phyloP scores from a whole-genome alignment of 1,140 invertebrate genomes.

The Diachasmimorpha longicaudata region DNA sequence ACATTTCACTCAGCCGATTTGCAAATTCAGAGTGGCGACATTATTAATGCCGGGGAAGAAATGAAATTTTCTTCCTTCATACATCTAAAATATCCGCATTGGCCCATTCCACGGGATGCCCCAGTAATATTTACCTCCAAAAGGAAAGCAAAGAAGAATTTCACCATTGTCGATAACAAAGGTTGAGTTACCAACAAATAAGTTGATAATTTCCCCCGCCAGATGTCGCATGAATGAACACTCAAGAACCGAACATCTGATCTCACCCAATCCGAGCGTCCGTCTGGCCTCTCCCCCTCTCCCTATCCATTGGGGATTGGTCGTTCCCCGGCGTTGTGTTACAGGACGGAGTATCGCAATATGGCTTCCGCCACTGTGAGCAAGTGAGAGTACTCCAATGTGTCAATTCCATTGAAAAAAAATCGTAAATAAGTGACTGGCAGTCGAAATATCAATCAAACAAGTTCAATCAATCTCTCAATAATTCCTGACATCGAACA shows the following conservation, averaged over 20 bases:
- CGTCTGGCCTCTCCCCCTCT: slow-evolving; percentile 16
- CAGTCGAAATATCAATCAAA: neutral
- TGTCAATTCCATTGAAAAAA: slow-evolving; percentile 33
- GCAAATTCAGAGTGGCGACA: too few relatives aligned
- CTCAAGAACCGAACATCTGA: too few relatives aligned
- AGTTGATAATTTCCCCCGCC: neutral
- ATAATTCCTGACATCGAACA: too few relatives aligned
- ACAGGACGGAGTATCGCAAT: slow-evolving; percentile 49
- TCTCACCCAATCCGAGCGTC: neutral
- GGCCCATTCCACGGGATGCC: neutral
- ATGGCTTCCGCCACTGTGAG: slow-evolving; percentile 59
- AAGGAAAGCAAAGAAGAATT: neutral
- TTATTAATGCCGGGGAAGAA: too few relatives aligned
- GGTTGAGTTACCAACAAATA: neutral
- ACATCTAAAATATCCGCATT: neutral
- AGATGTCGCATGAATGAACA: neutral
- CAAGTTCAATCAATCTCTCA: neutral
- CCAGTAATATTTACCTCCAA: neutral
- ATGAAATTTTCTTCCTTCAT: too few relatives aligned
- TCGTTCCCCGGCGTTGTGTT: slow-evolving; percentile 26
- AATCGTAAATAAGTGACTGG: slow-evolving; percentile 11
- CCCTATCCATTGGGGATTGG: neutral
- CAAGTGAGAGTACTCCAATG: slow-evolving; percentile 53
- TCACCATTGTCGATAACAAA: neutral
- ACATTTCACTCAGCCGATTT: too few relatives aligned